Evolutionary conservation across 2,888 invertebrate species (phyloP), one percentile per base, ranked within the genome.

Genomic region (Caenorhabditis sp.): DNA sequence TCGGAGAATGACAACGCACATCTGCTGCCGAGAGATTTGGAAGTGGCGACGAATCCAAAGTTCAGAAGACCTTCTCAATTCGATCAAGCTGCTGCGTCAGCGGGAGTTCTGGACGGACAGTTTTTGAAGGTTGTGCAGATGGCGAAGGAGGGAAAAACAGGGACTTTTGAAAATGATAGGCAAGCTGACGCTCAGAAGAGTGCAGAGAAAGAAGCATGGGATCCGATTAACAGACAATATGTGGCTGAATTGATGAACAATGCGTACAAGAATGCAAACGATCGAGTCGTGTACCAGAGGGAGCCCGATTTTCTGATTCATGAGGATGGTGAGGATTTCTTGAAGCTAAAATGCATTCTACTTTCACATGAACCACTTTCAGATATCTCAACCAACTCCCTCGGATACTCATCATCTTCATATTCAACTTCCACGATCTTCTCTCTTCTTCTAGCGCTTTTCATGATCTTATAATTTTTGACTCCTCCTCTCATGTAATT

Each of bases 291-390:
- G 8, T 84, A 84, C 44, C 75, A 84, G 44, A 47, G 75, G 19
- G 82, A 82, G n/a, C 68, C 73, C 1, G 83, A 84, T 44, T 84
- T 70, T 54, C 47, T 69, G 49, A 84, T 84, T 19, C 83, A 84
- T 47, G 83, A 84, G 28, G 83, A 84, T 6, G 69, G 73, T 77
- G 26, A 70, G 80, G 56, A 56, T 41, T 24, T n/a, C n/a, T n/a
- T n/a, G n/a, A n/a, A n/a, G n/a, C n/a, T 26, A 26, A 14, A 26
- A 28, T 35, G 28, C 8, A 16, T 31, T n/a, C 44, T 41, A 22
- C 31, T 1, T 8, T 31, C 47, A 31, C 56, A 44, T 24, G 31
- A 31, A 31, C 16, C 19, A 0, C 16, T 69, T 79, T 44, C 79
- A 79, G 79, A 79, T 56, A 41, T 82, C n/a, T 14, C 73, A 8